Evolutionary conservation across 2,113 vertebrate species (phyloP).

Genomic region (Morone saxatilis): DNA sequence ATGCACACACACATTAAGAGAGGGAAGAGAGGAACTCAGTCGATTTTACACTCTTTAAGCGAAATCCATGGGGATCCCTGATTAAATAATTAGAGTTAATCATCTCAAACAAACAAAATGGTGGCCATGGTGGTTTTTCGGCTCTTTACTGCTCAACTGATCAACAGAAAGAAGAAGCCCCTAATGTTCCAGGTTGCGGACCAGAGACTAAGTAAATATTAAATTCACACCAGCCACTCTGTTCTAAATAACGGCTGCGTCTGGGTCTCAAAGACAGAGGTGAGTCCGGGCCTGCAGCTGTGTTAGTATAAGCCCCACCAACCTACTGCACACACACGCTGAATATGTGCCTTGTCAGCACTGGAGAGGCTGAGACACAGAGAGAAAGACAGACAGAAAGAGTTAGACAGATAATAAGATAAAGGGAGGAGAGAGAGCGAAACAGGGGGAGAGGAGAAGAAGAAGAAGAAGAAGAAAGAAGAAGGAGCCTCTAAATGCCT

Average conservation of each 20-base stretch:
- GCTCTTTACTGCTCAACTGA: neutral
- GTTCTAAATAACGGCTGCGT: slow-evolving; percentile 28
- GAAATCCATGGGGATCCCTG: neutral
- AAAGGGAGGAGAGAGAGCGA: slow-evolving; percentile 10
- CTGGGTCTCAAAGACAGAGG: slow-evolving; percentile 41
- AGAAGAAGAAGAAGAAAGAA: neutral
- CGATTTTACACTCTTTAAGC: neutral
- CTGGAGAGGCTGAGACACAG: slow-evolving; percentile 26
- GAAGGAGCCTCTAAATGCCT: slow-evolving; percentile 61
- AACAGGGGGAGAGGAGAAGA: neutral
- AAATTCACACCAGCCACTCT: slow-evolving; percentile 2
- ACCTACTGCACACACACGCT: slow-evolving; percentile 31
- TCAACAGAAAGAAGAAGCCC: neutral
- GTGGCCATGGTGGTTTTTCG: neutral
- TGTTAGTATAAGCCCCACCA: slow-evolving; percentile 74
- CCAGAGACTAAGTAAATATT: slow-evolving; percentile 20
- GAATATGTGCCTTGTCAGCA: slow-evolving; percentile 78
- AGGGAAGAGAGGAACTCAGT: neutral
- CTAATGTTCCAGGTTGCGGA: neutral
- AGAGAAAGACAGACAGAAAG: slow-evolving; percentile 16
- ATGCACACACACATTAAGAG: neutral
- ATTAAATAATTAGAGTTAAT: neutral
- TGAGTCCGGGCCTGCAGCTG: slow-evolving; percentile 70
- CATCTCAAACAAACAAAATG: neutral
- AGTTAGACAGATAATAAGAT: too few relatives aligned